Evolutionary conservation across 2,797 vertebrate genomes (phyloP), one percentile per base, ranked within the genome.

Genomic region (Urocyon cinereoargenteus): DNA sequence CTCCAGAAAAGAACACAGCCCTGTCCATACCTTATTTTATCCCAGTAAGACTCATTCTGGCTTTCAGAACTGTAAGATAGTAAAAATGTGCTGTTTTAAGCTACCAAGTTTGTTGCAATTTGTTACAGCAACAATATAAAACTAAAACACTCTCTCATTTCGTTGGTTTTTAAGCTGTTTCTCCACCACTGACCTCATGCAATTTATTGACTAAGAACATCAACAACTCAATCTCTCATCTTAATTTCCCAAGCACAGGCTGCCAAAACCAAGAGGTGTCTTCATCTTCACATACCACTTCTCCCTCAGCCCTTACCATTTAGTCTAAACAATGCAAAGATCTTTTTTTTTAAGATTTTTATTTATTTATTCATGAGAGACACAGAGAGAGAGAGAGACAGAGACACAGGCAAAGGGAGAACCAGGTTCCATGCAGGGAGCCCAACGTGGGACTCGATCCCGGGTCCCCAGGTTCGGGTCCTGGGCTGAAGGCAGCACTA

Each of bases 221-320:
- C 61, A 90, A 62, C 24, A 94, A 83, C 24, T 95, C 72, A 59
- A 18, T 70, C 0, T 36, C 2, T 96, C 82, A 85, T 96, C 92
- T 77, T 94, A 53, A 0, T 8, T 97, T 97, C 93, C n/a, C 31
- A 62, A 96, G 81, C 28, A 93, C 19, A 72, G 70, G 51, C 81
- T 95, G 62, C 34, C 82, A 97, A 91, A 59, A 97, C 55, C 0
- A 97, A 79, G 7, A 59, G 64, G 97, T 93, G 70, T 64, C n/a
- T 97, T 97, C 2, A 12, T 90, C 92, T 98, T 97, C 79, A 96
- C 64, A 89, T 51, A 90, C 66, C 93, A 40, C 24, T 73, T 87
- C 24, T 0, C 51, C 68, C 8, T 91, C 91, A 28, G 24, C 66
- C 97, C 92, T 97, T 98, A 79, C 55, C 89, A 77, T 86, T 79